These are phyloP conservation scores for Ophioninae sp. DNA, from an alignment of 2,888 invertebrate genomes.

Conservation along the genomic window DNA sequence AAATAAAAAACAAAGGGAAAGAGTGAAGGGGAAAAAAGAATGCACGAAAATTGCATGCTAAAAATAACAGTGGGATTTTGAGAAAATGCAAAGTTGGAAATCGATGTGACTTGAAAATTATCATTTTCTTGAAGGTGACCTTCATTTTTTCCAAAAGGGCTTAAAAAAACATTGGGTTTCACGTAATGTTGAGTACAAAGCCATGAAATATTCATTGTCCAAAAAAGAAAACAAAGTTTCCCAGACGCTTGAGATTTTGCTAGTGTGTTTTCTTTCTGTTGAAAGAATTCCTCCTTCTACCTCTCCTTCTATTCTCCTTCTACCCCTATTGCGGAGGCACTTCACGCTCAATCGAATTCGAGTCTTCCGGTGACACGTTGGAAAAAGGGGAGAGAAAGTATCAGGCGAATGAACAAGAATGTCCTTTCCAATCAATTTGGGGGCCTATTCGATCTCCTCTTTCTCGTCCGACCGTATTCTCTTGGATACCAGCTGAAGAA, in stretches of 20 bases:
- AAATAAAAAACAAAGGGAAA: not conserved
- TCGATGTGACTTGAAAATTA: not conserved
- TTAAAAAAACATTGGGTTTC: not conserved
- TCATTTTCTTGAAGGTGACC: not conserved
- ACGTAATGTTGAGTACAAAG: not conserved
- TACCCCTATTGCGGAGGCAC: conserved; percentile 35
- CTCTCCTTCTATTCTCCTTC: conserved; percentile 11
- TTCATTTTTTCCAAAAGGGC: not conserved
- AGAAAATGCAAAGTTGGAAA: conserved; percentile 54
- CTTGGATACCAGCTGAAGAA: not conserved
- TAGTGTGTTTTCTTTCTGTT: conserved; percentile 21
- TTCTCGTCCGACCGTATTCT: conserved; percentile 1
- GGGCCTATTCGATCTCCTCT: conserved; percentile 17
- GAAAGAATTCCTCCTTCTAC: not conserved
- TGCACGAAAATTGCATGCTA: conserved; percentile 52
- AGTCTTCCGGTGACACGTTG: conserved; percentile 9
- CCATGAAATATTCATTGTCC: conserved; percentile 37
- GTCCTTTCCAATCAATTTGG: conserved; percentile 49
- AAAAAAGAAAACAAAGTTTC: conserved; percentile 3
- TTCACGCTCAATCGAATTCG: conserved; percentile 52
- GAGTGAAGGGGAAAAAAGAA: conserved; percentile 37
- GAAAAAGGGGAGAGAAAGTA: not conserved
- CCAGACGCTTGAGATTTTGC: not conserved
- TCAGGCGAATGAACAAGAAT: conserved; percentile 47
- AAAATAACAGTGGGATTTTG: conserved; percentile 46